These are phyloP conservation scores for Pavo muticus DNA, from an alignment of 2,113 vertebrate genomes.

Conservation along the genomic window DNA sequence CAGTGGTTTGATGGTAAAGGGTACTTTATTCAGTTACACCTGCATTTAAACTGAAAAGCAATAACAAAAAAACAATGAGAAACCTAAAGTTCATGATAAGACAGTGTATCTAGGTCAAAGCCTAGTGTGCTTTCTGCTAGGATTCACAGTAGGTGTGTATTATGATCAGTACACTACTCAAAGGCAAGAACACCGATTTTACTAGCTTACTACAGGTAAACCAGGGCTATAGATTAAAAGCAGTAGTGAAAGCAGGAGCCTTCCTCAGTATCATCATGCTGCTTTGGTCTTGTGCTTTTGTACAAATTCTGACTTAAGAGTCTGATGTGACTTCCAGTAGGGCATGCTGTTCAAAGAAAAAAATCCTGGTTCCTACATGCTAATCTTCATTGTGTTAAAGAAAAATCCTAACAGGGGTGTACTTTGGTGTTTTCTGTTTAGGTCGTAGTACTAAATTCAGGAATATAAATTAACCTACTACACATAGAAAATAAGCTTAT, in stretches of 20 bases:
- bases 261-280: not conserved
- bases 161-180: not conserved
- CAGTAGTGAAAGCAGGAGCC: not conserved
- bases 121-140: rapidly evolving
- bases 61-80: not conserved
- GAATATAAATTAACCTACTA: not conserved
- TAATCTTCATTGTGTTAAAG: not conserved
- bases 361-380: not conserved
- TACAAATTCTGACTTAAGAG: not conserved
- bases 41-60: not conserved
- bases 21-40: not conserved
- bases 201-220: rapidly evolving
- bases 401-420: not conserved
- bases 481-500: not conserved
- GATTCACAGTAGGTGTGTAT: not conserved
- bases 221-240: not conserved
- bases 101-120: rapidly evolving
- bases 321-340: not conserved
- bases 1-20: not conserved
- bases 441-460: not conserved
- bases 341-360: not conserved
- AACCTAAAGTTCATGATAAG: not conserved
- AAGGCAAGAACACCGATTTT: not conserved
- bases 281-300: not conserved
- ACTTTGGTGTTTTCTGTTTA: not conserved